These are phyloP conservation scores for Heteromurus nitidus DNA, from an alignment of 2,888 invertebrate genomes.

Conservation along the genomic window DNA sequence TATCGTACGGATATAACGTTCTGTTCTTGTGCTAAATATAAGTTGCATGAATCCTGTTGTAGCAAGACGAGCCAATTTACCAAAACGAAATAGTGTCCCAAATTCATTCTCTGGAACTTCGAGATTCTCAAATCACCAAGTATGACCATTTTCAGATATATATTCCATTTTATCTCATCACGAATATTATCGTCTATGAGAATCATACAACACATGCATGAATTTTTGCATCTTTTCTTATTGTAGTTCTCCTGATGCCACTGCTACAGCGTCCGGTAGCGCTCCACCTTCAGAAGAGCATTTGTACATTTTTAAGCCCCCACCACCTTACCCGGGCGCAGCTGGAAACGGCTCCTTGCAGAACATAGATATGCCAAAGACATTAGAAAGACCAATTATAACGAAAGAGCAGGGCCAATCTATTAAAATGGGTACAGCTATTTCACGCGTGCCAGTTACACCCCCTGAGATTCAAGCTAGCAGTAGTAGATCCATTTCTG, in stretches of 20 bases:
- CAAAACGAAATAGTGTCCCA: slow-evolving; percentile 73
- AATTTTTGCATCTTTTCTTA: no score
- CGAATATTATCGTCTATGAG: no score
- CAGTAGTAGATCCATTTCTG: slow-evolving; percentile 48
- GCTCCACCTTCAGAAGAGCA: slow-evolving; percentile 72
- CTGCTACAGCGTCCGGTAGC: slow-evolving; percentile 6
- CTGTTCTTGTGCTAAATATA: no score
- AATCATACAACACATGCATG: no score
- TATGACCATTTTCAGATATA: slow-evolving; percentile 30
- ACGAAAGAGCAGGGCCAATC: slow-evolving; percentile 49
- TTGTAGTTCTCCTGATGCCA: slow-evolving; percentile 14
- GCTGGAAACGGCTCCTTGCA: slow-evolving; percentile 83
- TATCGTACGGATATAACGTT: no score
- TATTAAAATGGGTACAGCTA: slow-evolving; percentile 50
- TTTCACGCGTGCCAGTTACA: slow-evolving; percentile 50
- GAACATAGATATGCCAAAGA: slow-evolving; percentile 79
- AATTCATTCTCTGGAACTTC: slow-evolving; percentile 72
- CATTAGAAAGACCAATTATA: slow-evolving; percentile 12
- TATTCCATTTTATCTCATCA: background rate
- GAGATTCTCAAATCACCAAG: slow-evolving; percentile 64
- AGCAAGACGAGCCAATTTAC: slow-evolving; percentile 72
- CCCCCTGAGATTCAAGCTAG: background rate
- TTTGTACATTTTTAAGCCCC: slow-evolving; percentile 85
- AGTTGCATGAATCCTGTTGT: no score
- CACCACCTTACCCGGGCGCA: slow-evolving; percentile 88